Percentiles rank a stretch among this genome's conserved stretches.
Conservation (phyloP, 2,888 invertebrate species). For the Drosophila robusta region DNA sequence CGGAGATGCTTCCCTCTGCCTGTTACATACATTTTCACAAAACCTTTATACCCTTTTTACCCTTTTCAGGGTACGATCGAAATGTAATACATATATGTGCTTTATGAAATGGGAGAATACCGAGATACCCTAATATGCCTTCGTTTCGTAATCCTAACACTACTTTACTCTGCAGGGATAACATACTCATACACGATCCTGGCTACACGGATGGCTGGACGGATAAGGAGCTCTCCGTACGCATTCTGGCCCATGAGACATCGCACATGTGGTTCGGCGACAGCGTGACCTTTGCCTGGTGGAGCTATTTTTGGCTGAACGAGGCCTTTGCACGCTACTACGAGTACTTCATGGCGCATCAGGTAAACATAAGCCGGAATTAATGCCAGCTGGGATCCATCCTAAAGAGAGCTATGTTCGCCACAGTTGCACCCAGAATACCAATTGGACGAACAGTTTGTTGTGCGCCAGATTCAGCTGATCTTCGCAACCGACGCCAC, state of each 20-base stretch:
- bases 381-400: not conserved
- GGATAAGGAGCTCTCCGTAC: constrained; percentile 85
- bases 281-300: constrained; percentile 86
- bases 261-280: constrained; percentile 90
- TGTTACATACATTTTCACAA: too few relatives aligned
- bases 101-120: too few relatives aligned
- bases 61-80: too few relatives aligned
- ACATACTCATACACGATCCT: constrained; percentile 65
- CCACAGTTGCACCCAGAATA: constrained; percentile 88
- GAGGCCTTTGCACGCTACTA: constrained; percentile 90
- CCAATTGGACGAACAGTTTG: constrained; percentile 89
- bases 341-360: constrained; percentile 86
- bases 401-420: constrained; percentile 80
- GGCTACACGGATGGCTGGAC: constrained; percentile 75
- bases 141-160: too few relatives aligned
- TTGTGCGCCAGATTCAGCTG: constrained; percentile 89
- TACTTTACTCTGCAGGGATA: constrained; percentile 51
- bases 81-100: too few relatives aligned
- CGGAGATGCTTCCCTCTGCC: too few relatives aligned
- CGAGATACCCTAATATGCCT: too few relatives aligned
- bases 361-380: constrained; percentile 72
- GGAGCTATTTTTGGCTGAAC: constrained; percentile 87
- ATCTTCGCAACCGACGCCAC: constrained; percentile 87
- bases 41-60: too few relatives aligned
- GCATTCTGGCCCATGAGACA: constrained; percentile 85